phyloP scores from a whole-genome alignment of 1,140 invertebrate species.

The Aphis gossypii region DNA sequence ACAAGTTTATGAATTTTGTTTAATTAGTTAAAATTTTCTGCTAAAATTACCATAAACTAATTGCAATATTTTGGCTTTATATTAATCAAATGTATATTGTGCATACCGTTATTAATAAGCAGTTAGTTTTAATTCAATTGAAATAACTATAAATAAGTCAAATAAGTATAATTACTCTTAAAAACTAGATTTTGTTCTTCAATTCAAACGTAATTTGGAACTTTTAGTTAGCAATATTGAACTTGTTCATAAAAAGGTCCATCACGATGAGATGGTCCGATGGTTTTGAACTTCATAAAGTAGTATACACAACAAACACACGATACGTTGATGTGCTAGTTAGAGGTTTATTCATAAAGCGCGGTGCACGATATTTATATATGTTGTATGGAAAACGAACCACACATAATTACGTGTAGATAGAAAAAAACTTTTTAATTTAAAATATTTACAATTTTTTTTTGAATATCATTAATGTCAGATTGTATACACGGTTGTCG shows the following conservation, averaged over 20 bases:
- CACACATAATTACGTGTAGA: neutral
- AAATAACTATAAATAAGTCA: neutral
- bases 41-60: neutral
- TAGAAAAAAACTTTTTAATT: neutral
- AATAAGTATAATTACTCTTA: neutral
- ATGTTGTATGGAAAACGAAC: constrained; percentile 2
- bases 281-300: neutral
- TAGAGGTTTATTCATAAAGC: constrained; percentile 38
- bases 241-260: neutral
- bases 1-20: neutral
- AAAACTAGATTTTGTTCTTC: neutral
- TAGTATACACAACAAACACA: neutral
- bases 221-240: neutral
- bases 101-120: neutral
- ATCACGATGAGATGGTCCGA: neutral
- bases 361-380: neutral
- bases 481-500: neutral
- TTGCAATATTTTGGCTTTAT: neutral
- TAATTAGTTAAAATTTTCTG: neutral
- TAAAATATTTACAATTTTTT: neutral
- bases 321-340: constrained; percentile 7
- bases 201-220: neutral
- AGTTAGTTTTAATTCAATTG: neutral
- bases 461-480: neutral
- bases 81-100: neutral